Conservation (phyloP, 2,797 vertebrate species). For the Rhynchotus rufescens region DNA sequence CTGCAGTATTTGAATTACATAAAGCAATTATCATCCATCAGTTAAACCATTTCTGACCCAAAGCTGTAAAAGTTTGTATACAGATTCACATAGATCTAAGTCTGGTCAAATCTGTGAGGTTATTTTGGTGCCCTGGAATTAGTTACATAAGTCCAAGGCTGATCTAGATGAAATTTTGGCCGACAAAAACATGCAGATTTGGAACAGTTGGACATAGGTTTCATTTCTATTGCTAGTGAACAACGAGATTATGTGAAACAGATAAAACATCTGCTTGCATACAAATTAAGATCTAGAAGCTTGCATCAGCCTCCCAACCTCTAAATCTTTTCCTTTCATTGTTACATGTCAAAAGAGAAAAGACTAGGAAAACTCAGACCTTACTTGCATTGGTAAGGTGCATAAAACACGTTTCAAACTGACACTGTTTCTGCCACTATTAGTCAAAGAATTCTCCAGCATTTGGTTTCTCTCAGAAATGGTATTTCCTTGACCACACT, state of each 20-base stretch:
- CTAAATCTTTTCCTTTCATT: neutral
- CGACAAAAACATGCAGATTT: neutral
- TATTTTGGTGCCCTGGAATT: neutral
- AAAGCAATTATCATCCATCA: neutral
- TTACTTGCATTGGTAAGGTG: too few species aligned
- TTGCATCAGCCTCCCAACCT: neutral
- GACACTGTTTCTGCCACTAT: neutral
- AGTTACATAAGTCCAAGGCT: neutral
- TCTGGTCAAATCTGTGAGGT: neutral
- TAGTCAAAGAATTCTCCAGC: too few species aligned
- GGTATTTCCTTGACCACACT: neutral
- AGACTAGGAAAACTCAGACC: neutral
- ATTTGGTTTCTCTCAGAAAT: neutral
- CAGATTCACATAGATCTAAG: neutral
- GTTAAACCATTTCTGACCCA: neutral
- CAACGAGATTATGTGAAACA: neutral
- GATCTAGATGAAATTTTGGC: neutral
- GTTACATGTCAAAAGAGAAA: neutral
- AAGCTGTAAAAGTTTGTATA: neutral
- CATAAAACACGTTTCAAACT: neutral
- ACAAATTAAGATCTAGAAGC: neutral
- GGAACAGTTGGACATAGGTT: neutral
- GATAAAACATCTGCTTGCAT: neutral
- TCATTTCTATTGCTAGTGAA: neutral
- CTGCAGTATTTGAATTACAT: neutral